A percentile compares a stretch with the other conserved stretches of the same genome.
These are phyloP conservation scores for Verasper variegatus DNA, from an alignment of 2,113 vertebrate genomes.

Conservation along the genomic window DNA sequence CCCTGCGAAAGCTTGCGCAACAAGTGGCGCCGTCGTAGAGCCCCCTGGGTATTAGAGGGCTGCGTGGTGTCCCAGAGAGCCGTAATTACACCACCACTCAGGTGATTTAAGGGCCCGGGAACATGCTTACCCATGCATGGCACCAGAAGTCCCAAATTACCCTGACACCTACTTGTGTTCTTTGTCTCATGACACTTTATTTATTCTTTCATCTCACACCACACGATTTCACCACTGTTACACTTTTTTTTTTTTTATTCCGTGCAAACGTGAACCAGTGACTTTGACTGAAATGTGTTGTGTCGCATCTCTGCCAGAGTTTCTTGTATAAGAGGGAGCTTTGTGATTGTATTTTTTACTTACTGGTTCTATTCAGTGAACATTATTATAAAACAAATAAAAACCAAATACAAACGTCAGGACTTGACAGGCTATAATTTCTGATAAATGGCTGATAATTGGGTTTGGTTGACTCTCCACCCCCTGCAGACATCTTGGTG, in stretches of 20 bases:
- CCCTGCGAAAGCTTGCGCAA: constrained; percentile 76
- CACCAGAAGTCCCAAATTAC: constrained; percentile 54
- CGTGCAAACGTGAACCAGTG: constrained; percentile 24
- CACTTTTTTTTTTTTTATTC: not conserved
- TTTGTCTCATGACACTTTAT: constrained; percentile 24
- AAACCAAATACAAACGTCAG: constrained; percentile 19
- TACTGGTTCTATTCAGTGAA: constrained; percentile 19
- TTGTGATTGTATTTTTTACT: constrained; percentile 14
- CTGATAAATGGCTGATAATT: constrained; percentile 59
- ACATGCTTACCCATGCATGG: constrained; percentile 75
- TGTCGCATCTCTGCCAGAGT: not conserved
- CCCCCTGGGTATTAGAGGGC: constrained; percentile 80
- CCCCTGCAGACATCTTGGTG: constrained; percentile 71
- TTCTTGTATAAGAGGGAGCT: not conserved
- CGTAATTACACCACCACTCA: constrained; percentile 78
- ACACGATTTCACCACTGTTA: constrained; percentile 4
- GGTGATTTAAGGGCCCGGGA: constrained; percentile 78
- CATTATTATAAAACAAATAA: constrained; percentile 35
- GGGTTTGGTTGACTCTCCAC: constrained; percentile 54
- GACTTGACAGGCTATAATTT: constrained; percentile 65
- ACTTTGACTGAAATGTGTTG: not conserved
- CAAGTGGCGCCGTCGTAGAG: constrained; percentile 79
- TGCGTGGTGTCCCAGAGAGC: constrained; percentile 77
- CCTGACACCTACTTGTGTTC: constrained; percentile 46
- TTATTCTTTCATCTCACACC: constrained; percentile 7